Conservation (phyloP, 2,888 invertebrate genomes). For the Drosophila pegasa region DNA sequence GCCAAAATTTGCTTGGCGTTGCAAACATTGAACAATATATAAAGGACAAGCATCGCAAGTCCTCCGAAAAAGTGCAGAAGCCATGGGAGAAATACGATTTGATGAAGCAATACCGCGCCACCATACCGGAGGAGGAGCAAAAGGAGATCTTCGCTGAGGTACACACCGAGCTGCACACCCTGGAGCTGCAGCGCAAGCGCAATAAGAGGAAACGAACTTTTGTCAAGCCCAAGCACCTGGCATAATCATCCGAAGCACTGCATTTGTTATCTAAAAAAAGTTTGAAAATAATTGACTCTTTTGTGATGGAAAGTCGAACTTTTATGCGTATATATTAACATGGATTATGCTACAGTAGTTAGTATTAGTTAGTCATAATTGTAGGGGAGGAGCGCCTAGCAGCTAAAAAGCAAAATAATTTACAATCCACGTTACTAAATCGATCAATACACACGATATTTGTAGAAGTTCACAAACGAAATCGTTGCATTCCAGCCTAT, state of each 20-base stretch:
- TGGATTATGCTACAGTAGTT: slow-evolving; percentile 47
- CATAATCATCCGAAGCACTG: slow-evolving; percentile 59
- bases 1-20: slow-evolving; percentile 91
- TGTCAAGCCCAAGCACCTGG: slow-evolving; percentile 86
- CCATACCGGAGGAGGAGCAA: slow-evolving; percentile 95
- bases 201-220: slow-evolving; percentile 88
- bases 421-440: slow-evolving; percentile 47
- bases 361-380: slow-evolving; percentile 60
- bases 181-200: slow-evolving; percentile 88
- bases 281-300: slow-evolving; percentile 6
- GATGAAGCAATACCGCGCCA: slow-evolving; percentile 95
- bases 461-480: slow-evolving; percentile 93
- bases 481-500: slow-evolving; percentile 94
- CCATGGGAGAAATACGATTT: slow-evolving; percentile 97
- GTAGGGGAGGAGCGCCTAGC: slow-evolving; percentile 42
- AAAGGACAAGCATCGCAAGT: slow-evolving; percentile 86
- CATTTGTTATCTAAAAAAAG: slow-evolving; percentile 48
- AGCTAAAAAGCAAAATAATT: slow-evolving; percentile 67
- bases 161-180: slow-evolving; percentile 89
- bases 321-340: slow-evolving; percentile 42
- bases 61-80: slow-evolving; percentile 87
- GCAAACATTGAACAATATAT: slow-evolving; percentile 87
- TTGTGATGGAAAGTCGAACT: slow-evolving; percentile 41
- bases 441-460: slow-evolving; percentile 89
- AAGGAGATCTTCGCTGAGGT: slow-evolving; percentile 94